Evolutionary conservation across 2,888 invertebrate genomes (phyloP).

Genomic region (Sarcophaga caerulescens): DNA sequence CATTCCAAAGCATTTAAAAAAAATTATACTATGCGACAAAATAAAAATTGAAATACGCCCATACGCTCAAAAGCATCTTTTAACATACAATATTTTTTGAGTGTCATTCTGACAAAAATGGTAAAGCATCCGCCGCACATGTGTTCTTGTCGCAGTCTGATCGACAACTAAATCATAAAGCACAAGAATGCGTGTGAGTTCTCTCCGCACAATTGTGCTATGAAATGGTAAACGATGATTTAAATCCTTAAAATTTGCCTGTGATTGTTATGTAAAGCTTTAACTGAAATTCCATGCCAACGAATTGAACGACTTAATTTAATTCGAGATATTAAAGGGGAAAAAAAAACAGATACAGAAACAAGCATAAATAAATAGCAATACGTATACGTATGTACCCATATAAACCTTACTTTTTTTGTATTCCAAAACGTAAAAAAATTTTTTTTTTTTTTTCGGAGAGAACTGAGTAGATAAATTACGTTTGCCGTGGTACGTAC

Average conservation of each 20-base stretch:
- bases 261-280: neutral
- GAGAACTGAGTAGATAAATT: neutral
- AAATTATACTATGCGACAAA: too few relatives aligned
- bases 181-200: too few relatives aligned
- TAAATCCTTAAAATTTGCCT: neutral
- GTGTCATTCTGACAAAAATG: too few relatives aligned
- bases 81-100: too few relatives aligned
- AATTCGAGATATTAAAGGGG: slow-evolving; percentile 33
- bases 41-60: too few relatives aligned
- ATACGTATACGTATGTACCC: neutral
- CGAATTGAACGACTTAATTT: slow-evolving; percentile 45
- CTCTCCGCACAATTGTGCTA: too few relatives aligned
- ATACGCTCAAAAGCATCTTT: too few relatives aligned
- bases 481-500: neutral
- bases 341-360: neutral
- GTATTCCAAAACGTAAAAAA: neutral
- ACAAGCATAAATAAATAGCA: neutral
- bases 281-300: slow-evolving; percentile 2
- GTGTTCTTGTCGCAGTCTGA: too few relatives aligned
- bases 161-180: too few relatives aligned
- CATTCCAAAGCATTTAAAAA: too few relatives aligned
- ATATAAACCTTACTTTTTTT: neutral
- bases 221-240: too few relatives aligned
- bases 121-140: too few relatives aligned
- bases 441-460: neutral